phyloP scores from a whole-genome alignment of 1,140 invertebrate genomes.

The Notospermus geniculatus region DNA sequence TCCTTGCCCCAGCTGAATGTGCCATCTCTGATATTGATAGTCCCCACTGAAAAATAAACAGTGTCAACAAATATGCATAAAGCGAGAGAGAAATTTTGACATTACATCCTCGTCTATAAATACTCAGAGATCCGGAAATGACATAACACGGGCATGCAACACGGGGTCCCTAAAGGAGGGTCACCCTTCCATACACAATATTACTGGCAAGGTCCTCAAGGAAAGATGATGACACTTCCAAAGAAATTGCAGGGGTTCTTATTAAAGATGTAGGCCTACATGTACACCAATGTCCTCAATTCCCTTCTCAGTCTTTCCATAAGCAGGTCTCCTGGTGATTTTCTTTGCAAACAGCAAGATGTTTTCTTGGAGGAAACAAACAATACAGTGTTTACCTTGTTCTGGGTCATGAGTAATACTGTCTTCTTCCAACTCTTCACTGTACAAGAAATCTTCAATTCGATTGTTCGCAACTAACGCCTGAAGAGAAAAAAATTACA shows the following conservation, averaged over 20 bases:
- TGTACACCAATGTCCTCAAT: too few species aligned
- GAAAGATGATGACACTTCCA: too few species aligned
- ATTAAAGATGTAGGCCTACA: too few species aligned
- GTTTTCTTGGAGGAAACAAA: neutral
- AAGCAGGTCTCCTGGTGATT: too few species aligned
- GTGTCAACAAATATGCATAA: too few species aligned
- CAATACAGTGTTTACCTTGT: neutral
- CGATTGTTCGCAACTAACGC: conserved; percentile 28
- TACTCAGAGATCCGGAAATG: neutral
- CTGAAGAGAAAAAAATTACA: conserved; percentile 15
- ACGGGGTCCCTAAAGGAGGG: neutral
- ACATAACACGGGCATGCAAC: too few species aligned
- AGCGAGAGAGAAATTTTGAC: too few species aligned
- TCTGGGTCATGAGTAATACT: conserved; percentile 13
- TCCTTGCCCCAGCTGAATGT: conserved; percentile 59
- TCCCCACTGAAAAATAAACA: conserved; percentile 34
- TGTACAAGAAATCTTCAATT: conserved; percentile 26
- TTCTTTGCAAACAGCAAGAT: conserved; percentile 1
- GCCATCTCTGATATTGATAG: conserved; percentile 55
- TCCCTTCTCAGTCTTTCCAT: too few species aligned
- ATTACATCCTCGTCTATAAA: too few species aligned
- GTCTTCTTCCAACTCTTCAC: conserved; percentile 25
- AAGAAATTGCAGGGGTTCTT: too few species aligned
- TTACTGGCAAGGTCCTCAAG: too few species aligned
- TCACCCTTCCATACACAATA: too few species aligned